Conservation (phyloP, 2,888 invertebrate genomes). For the Empis stercorea region DNA sequence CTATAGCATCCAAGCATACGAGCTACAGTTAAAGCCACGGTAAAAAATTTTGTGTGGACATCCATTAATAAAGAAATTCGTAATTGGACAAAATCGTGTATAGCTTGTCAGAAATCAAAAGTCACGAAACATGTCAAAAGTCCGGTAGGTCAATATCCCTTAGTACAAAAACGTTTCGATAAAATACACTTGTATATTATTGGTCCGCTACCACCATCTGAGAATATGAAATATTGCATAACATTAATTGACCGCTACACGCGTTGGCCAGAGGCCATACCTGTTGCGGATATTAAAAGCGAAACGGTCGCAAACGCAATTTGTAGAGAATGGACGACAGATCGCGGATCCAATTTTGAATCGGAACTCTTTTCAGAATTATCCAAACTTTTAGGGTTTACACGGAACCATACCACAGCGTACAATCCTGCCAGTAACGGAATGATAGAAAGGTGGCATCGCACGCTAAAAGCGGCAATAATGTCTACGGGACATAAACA, state of each 20-base stretch:
- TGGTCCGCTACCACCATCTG: not conserved
- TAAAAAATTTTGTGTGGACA: conserved; percentile 5
- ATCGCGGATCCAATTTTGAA: not conserved
- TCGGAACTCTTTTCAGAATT: conserved; percentile 1
- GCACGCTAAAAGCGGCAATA: conserved; percentile 2
- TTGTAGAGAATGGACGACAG: conserved; percentile 1
- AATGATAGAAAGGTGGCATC: conserved; percentile 15
- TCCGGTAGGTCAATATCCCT: not conserved
- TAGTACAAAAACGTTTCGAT: not conserved
- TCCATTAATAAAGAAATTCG: conserved; percentile 4
- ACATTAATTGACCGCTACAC: not conserved
- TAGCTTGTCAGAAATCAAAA: not conserved
- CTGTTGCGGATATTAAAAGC: not conserved
- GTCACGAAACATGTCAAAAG: not conserved
- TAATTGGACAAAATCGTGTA: too few relatives aligned
- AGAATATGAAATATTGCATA: not conserved
- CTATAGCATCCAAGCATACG: conserved; percentile 2
- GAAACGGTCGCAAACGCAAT: not conserved
- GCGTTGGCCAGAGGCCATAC: not conserved
- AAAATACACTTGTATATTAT: not conserved
- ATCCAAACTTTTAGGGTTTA: too few relatives aligned
- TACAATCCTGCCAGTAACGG: conserved; percentile 7
- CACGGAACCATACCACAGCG: conserved; percentile 1
- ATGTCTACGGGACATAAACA: too few relatives aligned
- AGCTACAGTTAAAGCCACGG: conserved; percentile 1